Conservation (phyloP, 1,140 invertebrate genomes). For the Heliconius himera region DNA sequence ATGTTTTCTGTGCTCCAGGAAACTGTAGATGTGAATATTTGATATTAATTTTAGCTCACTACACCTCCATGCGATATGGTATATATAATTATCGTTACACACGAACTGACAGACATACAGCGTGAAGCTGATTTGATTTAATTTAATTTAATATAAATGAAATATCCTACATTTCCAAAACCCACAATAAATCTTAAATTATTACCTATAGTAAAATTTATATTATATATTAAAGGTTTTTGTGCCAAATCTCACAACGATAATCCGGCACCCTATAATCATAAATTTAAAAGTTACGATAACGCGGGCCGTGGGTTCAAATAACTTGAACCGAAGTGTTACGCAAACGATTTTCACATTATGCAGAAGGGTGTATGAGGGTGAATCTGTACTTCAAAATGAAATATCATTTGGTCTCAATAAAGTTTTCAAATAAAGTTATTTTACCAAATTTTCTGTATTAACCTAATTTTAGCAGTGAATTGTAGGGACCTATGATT, state of each 20-base stretch:
- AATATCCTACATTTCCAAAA: not conserved
- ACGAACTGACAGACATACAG: too few relatives aligned
- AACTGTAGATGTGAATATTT: too few relatives aligned
- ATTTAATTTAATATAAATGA: too few relatives aligned
- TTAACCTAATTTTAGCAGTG: conserved; percentile 4
- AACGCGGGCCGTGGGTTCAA: conserved; percentile 13
- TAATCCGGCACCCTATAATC: conserved; percentile 13
- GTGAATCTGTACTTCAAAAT: conserved; percentile 6
- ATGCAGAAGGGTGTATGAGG: conserved; percentile 9
- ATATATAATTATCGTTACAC: too few relatives aligned
- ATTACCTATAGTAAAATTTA: not conserved
- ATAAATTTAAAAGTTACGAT: conserved; percentile 29
- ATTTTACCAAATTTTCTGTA: conserved; percentile 7
- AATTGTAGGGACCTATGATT: not conserved
- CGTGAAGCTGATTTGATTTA: too few relatives aligned
- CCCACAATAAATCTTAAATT: not conserved
- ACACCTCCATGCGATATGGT: too few relatives aligned
- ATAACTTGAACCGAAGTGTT: conserved; percentile 4
- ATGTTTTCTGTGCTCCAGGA: too few relatives aligned
- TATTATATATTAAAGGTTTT: conserved; percentile 12
- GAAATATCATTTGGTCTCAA: conserved; percentile 1
- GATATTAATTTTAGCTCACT: too few relatives aligned
- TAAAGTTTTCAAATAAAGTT: conserved; percentile 1
- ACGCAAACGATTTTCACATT: conserved; percentile 24
- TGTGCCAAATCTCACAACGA: conserved; percentile 18